Evolutionary conservation across 2,797 vertebrate genomes (phyloP).

Genomic region (Leuciscus waleckii): DNA sequence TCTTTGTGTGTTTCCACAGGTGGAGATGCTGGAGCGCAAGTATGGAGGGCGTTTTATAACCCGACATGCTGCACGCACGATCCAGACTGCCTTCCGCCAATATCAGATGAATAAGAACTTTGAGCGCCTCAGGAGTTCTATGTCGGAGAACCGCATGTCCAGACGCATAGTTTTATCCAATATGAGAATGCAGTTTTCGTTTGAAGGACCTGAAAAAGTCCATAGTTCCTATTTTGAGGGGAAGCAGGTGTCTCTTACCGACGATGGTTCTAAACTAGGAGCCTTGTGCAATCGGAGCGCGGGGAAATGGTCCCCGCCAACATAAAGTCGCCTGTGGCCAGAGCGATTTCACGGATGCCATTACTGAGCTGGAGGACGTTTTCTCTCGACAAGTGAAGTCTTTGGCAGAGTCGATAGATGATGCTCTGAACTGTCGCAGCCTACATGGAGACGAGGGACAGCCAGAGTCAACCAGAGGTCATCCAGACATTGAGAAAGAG

Average conservation of each 20-base stretch:
- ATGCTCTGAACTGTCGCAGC: conserved; percentile 94
- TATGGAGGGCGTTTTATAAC: conserved; percentile 99
- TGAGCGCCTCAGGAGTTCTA: conserved; percentile 95
- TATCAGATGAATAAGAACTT: conserved; percentile 99
- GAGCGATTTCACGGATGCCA: conserved; percentile 91
- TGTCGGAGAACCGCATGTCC: conserved; percentile 99
- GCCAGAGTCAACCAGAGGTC: conserved; percentile 73
- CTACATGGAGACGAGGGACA: conserved; percentile 88
- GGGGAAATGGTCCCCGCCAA: conserved; percentile 79
- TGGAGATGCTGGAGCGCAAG: conserved; percentile 99
- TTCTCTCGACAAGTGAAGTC: conserved; percentile 98
- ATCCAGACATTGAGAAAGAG: conserved; percentile 82
- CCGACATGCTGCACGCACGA: conserved; percentile 95
- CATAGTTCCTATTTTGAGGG: conserved; percentile 98
- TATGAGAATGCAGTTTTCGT: conserved; percentile 99
- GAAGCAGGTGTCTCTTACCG: conserved; percentile 91
- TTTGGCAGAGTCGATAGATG: conserved; percentile 95
- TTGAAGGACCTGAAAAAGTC: conserved; percentile 98
- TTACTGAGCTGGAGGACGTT: conserved; percentile 96
- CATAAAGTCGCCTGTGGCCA: conserved; percentile 83
- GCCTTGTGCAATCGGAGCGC: conserved; percentile 82
- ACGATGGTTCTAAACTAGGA: conserved; percentile 85
- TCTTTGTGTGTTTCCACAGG: conserved; percentile 74
- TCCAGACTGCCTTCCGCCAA: conserved; percentile 97
- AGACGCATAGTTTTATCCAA: conserved; percentile 96